Evolutionary conservation across 2,888 invertebrate species (phyloP).

Genomic region (Ochropleura leucogaster): DNA sequence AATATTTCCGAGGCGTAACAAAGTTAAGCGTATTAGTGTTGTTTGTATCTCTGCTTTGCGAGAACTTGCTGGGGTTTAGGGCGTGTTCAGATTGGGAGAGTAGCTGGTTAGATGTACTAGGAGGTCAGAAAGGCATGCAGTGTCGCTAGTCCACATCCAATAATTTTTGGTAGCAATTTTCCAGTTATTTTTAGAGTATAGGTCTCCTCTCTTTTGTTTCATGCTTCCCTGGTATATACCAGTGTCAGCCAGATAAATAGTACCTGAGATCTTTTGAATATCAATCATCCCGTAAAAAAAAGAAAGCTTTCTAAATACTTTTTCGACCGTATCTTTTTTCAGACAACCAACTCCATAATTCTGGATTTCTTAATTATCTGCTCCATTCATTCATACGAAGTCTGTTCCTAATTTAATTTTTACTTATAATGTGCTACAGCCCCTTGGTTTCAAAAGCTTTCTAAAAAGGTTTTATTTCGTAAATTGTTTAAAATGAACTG

Average conservation of each 20-base stretch:
- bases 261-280: background rate
- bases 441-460: no score
- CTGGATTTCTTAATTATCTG: background rate
- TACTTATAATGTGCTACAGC: background rate
- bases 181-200: background rate
- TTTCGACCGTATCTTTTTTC: background rate
- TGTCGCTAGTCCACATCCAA: background rate
- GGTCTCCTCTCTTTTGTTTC: background rate
- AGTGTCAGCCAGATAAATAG: background rate
- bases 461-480: no score
- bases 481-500: background rate
- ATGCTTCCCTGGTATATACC: background rate
- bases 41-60: slow-evolving; percentile 34
- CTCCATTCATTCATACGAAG: background rate
- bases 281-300: background rate
- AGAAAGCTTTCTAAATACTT: no score
- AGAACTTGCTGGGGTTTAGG: slow-evolving; percentile 15
- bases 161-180: background rate
- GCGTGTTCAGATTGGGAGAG: background rate
- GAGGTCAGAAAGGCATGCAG: background rate
- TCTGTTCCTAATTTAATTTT: background rate
- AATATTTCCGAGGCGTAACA: slow-evolving; percentile 31
- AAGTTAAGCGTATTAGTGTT: slow-evolving; percentile 42
- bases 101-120: background rate
- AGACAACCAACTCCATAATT: background rate